Conservation (phyloP, 2,888 invertebrate species). For the Orthosia incerta region DNA sequence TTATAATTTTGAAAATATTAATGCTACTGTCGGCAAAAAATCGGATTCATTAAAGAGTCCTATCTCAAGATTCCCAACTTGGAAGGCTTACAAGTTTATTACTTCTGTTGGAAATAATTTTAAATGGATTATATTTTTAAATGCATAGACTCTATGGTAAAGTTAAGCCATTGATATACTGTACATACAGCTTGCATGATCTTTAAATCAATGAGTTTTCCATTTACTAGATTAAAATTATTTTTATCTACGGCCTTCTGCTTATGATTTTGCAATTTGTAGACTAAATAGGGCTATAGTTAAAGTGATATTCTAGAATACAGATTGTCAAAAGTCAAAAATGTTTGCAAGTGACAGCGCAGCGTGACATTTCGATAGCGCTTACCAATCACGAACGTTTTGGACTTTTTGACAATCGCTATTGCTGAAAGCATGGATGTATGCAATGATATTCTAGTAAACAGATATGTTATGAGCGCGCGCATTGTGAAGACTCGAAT, state of each 20-base stretch:
- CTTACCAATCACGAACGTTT: not conserved
- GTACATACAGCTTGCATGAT: not conserved
- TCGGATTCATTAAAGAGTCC: not conserved
- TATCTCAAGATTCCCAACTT: not conserved
- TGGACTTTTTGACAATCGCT: not conserved
- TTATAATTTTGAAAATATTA: not conserved
- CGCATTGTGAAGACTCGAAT: too few relatives aligned
- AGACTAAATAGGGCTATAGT: not conserved
- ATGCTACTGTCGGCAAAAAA: not conserved
- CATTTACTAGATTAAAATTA: slow-evolving; percentile 4
- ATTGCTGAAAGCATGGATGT: not conserved
- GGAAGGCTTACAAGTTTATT: not conserved
- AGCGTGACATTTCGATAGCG: not conserved
- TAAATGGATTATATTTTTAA: slow-evolving; percentile 47
- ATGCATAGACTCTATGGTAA: not conserved
- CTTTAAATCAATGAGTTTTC: slow-evolving; percentile 14
- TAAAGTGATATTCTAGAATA: not conserved
- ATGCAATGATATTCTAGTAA: too few relatives aligned
- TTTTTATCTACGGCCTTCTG: slow-evolving; percentile 4
- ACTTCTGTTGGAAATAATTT: slow-evolving; percentile 25
- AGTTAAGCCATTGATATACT: slow-evolving; percentile 6
- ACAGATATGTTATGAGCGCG: too few relatives aligned
- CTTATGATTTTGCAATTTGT: slow-evolving; percentile 29
- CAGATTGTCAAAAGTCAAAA: not conserved
- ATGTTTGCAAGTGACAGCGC: not conserved